Evolutionary conservation across 2,888 invertebrate genomes (phyloP), one percentile per base, ranked within the genome.

Genomic region (Anticlea derivata): DNA sequence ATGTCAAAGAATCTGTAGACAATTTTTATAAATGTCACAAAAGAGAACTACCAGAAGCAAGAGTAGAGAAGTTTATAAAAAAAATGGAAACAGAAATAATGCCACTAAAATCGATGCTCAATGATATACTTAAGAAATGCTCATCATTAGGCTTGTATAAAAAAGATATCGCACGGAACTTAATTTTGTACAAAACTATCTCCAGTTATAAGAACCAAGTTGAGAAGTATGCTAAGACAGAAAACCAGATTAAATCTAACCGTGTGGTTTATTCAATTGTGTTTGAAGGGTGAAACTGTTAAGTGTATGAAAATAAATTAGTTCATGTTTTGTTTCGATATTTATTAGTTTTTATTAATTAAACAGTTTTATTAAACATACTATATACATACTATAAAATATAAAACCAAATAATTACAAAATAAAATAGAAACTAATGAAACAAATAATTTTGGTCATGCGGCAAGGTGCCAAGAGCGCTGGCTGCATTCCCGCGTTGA

Each of bases 211-310:
- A 50, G 50, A 52, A 54, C 12, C 43, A 56, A 51, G 34, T 40
- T 12, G 26, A 27, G 43, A 47, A 52, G 24, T 44, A 52, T n/a
- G 17, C 27, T 41, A 54, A 46, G 46, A 35, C 43, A 29, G 47
- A 61, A 50, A 60, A 64, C 55, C 58, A 62, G 37, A 26, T 53
- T 7, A 68, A 73, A 63, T 78, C 76, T 12, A 88, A 88, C 68
- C 86, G 88, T 70, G 83, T 81, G 48, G 83, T 87, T 13, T 87
- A 83, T 75, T 77, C 82, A n/a, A 62, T 88, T 60, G 79, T 86
- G 13, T 86, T 78, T 65, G 73, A 82, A 65, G 79, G 65, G 51
- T 78, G 68, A 75, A 65, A 44, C 44, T 54, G 24, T 3, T 39
- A 29, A 45, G 40, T 47, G 17, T 27, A 7, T 5, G 7, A 11